Conservation (phyloP, 2,797 vertebrate genomes). For the Gastrophryne carolinensis region DNA sequence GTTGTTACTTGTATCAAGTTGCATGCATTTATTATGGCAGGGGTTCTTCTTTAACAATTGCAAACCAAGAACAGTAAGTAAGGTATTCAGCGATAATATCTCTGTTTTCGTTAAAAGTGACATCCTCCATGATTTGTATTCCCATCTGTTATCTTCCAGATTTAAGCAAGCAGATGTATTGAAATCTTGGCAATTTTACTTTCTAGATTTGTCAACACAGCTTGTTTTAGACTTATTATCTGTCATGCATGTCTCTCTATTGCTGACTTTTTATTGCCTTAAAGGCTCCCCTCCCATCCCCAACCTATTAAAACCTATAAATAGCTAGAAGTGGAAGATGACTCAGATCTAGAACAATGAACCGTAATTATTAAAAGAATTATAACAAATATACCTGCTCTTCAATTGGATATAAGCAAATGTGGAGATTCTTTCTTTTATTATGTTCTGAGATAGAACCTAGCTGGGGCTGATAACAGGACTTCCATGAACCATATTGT, state of each 20-base stretch:
- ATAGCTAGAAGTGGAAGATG: not conserved
- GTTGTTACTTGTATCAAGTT: too few relatives aligned
- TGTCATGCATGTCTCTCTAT: slow-evolving; percentile 25
- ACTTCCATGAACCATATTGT: too few relatives aligned
- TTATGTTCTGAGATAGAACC: too few relatives aligned
- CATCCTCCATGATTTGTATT: slow-evolving; percentile 16
- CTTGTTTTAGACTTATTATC: slow-evolving; percentile 37
- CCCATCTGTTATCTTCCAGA: slow-evolving; percentile 26
- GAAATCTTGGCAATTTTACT: slow-evolving; percentile 36
- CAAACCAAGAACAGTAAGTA: not conserved
- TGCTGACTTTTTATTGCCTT: not conserved
- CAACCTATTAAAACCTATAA: not conserved
- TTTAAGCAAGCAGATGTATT: slow-evolving; percentile 39
- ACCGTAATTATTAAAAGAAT: not conserved
- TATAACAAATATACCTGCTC: not conserved
- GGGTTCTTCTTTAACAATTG: not conserved
- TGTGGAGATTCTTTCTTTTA: too few relatives aligned
- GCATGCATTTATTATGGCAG: too few relatives aligned
- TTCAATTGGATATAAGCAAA: too few relatives aligned
- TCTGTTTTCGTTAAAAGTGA: not conserved
- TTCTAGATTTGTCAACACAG: slow-evolving; percentile 22
- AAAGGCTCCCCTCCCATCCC: not conserved
- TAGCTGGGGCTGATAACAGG: too few relatives aligned
- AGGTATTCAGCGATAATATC: not conserved
- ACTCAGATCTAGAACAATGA: not conserved